Conservation (phyloP, 2,113 vertebrate genomes). For the Fukomys damarensis region DNA sequence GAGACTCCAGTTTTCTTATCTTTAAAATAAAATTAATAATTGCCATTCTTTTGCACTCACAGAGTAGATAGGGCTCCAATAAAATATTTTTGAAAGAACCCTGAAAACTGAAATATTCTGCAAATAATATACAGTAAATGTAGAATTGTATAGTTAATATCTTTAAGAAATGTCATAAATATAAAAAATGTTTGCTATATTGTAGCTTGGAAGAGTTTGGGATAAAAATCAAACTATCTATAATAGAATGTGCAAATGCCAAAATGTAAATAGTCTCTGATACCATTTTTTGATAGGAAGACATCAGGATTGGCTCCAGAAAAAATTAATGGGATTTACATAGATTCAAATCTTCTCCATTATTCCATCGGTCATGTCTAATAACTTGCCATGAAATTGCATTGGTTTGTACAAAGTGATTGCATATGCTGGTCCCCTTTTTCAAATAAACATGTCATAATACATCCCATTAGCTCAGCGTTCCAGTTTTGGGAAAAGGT, state of each 20-base stretch:
- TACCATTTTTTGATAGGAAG: not conserved
- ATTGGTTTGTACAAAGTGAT: constrained; percentile 65
- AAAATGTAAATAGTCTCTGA: not conserved
- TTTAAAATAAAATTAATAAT: constrained; percentile 25
- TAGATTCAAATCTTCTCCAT: constrained; percentile 43
- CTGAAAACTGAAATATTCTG: not conserved
- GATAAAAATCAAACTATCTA: not conserved
- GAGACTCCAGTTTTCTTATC: not conserved
- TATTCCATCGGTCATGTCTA: not conserved
- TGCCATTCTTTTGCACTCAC: not conserved
- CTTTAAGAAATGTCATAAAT: constrained; percentile 24
- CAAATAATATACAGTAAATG: constrained; percentile 18
- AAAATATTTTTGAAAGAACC: constrained; percentile 25
- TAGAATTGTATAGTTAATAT: not conserved
- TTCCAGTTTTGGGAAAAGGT: constrained; percentile 45
- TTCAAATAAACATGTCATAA: constrained; percentile 21
- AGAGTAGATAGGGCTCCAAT: not conserved
- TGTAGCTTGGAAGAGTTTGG: not conserved
- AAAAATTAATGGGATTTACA: constrained; percentile 48
- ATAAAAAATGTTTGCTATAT: not conserved
- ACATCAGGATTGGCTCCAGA: not conserved
- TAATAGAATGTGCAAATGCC: not conserved
- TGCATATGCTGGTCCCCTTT: constrained; percentile 11
- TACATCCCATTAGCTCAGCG: constrained; percentile 26
- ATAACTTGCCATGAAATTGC: constrained; percentile 61